Conservation (phyloP, 2,888 invertebrate genomes). For the Strigamia crassipes region DNA sequence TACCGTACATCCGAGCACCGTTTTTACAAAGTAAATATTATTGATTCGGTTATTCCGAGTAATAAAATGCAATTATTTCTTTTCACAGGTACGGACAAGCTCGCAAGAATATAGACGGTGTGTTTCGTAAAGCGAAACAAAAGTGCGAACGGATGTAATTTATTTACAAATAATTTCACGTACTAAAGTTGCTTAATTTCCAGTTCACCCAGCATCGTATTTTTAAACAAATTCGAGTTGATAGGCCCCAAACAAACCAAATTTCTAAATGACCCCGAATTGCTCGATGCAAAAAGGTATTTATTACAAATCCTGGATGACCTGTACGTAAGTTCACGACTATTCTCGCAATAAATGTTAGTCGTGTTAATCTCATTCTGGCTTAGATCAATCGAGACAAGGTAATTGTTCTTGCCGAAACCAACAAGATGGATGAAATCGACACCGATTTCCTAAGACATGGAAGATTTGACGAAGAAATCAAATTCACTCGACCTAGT, state of each 20-base stretch:
- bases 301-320: background rate
- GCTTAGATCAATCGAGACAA: slow-evolving; percentile 62
- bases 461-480: slow-evolving; percentile 69
- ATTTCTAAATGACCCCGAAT: slow-evolving; percentile 71
- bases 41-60: background rate
- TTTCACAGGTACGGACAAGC: background rate
- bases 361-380: slow-evolving; percentile 68
- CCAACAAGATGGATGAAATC: slow-evolving; percentile 74
- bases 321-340: background rate
- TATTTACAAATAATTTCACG: background rate
- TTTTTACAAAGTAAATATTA: background rate
- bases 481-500: background rate
- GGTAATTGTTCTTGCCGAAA: slow-evolving; percentile 77
- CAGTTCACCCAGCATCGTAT: slow-evolving; percentile 74
- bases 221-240: slow-evolving; percentile 84
- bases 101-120: background rate
- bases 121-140: background rate
- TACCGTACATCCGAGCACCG: background rate
- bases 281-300: background rate
- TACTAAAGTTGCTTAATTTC: slow-evolving; percentile 39
- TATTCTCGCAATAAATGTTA: background rate
- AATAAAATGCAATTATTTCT: background rate
- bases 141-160: background rate
- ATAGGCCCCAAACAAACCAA: slow-evolving; percentile 75
- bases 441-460: slow-evolving; percentile 76